Conservation (phyloP, 2,888 invertebrate species). For the Altica lythri region DNA sequence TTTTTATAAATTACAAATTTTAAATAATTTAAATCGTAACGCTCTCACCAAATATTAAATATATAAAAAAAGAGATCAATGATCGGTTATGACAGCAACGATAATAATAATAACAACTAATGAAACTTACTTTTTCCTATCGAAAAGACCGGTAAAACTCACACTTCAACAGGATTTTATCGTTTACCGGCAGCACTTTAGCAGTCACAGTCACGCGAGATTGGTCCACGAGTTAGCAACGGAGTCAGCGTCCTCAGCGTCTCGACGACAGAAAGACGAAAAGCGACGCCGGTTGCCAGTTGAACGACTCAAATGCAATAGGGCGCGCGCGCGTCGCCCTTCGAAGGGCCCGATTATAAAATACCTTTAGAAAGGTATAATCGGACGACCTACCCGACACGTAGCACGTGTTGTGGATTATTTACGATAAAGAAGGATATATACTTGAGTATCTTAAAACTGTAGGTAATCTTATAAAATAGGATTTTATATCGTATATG, state of each 20-base stretch:
- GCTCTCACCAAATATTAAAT: constrained; percentile 7
- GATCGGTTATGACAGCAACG: constrained; percentile 22
- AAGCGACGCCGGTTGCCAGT: constrained; percentile 31
- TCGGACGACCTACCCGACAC: too few species aligned
- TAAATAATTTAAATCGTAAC: background rate
- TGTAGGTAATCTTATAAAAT: too few species aligned
- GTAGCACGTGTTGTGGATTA: too few species aligned
- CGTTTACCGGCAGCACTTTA: constrained; percentile 11
- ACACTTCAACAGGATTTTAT: constrained; percentile 18
- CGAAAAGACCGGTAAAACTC: constrained; percentile 14
- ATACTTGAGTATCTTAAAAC: too few species aligned
- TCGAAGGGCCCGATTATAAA: too few species aligned
- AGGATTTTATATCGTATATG: too few species aligned
- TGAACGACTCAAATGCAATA: constrained; percentile 11
- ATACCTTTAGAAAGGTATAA: too few species aligned
- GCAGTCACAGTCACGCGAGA: too few species aligned
- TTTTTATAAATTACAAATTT: too few species aligned
- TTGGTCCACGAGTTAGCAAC: constrained; percentile 32
- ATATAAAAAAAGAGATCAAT: constrained; percentile 26
- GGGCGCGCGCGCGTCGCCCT: constrained; percentile 21
- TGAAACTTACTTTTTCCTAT: constrained; percentile 10
- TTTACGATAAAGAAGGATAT: too few species aligned
- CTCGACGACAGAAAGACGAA: constrained; percentile 43
- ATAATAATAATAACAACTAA: background rate
- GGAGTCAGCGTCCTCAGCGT: constrained; percentile 41